These are phyloP conservation scores for Agonum fuliginosum DNA, from an alignment of 2,888 invertebrate species.

Conservation along the genomic window DNA sequence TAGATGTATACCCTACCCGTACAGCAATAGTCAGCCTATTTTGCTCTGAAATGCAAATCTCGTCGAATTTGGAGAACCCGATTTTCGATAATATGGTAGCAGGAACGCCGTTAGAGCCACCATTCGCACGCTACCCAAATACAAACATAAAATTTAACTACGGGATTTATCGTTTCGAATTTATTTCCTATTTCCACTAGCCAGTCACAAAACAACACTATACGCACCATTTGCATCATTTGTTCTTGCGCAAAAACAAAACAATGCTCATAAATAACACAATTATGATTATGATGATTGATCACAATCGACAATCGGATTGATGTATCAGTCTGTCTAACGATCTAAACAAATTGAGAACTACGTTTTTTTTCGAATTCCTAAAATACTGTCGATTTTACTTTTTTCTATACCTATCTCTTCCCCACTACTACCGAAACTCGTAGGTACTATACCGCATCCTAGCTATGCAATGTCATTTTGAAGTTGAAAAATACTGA, in stretches of 20 bases:
- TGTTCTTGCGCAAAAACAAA: not conserved
- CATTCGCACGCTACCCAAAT: conserved; percentile 22
- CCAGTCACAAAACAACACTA: conserved; percentile 14
- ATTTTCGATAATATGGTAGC: conserved; percentile 42
- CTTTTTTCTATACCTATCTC: too few relatives aligned
- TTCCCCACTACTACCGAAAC: too few relatives aligned
- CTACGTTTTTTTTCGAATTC: too few relatives aligned
- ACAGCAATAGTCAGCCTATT: too few relatives aligned
- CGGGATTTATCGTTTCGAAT: conserved; percentile 17
- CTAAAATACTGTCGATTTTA: too few relatives aligned
- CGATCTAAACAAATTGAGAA: not conserved
- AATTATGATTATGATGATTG: not conserved
- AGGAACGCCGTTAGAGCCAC: not conserved
- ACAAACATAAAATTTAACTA: conserved; percentile 48
- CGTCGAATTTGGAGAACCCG: not conserved
- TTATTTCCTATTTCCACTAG: conserved; percentile 8
- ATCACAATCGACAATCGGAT: not conserved
- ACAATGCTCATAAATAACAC: not conserved
- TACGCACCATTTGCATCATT: too few relatives aligned
- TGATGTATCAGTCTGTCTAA: not conserved
- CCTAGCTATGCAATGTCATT: too few relatives aligned
- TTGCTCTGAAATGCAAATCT: conserved; percentile 11
- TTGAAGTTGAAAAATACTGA: too few relatives aligned
- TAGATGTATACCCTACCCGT: too few relatives aligned
- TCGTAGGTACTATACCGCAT: too few relatives aligned